Conservation (phyloP, 2,888 invertebrate species). For the Drosophila flavopinicola region DNA sequence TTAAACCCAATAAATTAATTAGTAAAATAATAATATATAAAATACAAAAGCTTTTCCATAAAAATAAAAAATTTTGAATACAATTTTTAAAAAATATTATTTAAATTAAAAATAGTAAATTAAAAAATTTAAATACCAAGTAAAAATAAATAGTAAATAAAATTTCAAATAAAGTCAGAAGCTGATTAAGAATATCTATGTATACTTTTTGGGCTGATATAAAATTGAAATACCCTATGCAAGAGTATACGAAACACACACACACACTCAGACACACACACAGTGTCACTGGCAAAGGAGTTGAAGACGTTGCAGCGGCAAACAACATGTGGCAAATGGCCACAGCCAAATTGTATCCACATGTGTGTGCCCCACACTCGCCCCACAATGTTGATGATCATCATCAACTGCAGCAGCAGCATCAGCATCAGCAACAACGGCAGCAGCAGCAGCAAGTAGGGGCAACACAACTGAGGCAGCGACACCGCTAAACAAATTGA, state of each 20-base stretch:
- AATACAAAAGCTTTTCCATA: no score
- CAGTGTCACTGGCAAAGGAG: conserved; percentile 46
- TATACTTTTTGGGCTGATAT: not conserved
- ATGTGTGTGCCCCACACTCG: conserved; percentile 64
- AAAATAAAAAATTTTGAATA: no score
- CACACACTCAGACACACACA: conserved; percentile 16
- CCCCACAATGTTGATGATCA: conserved; percentile 58
- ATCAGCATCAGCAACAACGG: conserved; percentile 22
- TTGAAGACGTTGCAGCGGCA: conserved; percentile 50
- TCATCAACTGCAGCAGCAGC: conserved; percentile 40
- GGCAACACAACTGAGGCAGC: conserved; percentile 44
- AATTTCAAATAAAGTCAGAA: no score
- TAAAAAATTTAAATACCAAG: no score
- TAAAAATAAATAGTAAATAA: no score
- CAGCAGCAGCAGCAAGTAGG: conserved; percentile 25
- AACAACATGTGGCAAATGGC: conserved; percentile 76
- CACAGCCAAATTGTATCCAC: conserved; percentile 76
- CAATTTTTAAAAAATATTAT: no score
- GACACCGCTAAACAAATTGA: conserved; percentile 69
- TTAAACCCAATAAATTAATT: no score
- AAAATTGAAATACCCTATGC: not conserved
- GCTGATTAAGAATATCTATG: not conserved
- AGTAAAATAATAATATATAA: no score
- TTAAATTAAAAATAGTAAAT: no score
- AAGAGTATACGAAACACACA: conserved; percentile 9